phyloP scores from a whole-genome alignment of 2,888 invertebrate species.

The Lepidonotus clava region DNA sequence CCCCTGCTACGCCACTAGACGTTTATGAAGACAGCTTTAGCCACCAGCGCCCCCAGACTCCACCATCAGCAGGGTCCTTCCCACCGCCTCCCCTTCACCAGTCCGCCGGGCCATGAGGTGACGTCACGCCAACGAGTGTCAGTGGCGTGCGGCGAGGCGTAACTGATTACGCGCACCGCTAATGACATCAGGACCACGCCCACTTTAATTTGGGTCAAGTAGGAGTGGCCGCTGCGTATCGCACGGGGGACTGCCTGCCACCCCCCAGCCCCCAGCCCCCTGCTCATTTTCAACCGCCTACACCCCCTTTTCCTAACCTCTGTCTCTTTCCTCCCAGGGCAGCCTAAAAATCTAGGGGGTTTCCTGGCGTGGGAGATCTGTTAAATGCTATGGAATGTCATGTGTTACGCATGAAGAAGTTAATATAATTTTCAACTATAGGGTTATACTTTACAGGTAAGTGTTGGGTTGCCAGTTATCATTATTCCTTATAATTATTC shows the following conservation, averaged over 20 bases:
- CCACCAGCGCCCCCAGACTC: background rate
- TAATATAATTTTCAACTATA: too few species aligned
- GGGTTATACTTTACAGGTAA: too few species aligned
- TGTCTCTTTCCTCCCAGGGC: too few species aligned
- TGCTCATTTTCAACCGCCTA: too few species aligned
- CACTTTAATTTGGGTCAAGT: constrained; percentile 23
- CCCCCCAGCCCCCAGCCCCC: background rate
- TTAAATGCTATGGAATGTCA: too few species aligned
- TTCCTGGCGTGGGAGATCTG: too few species aligned
- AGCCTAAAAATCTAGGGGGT: too few species aligned
- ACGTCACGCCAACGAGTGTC: background rate
- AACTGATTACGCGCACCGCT: background rate
- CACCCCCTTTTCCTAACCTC: too few species aligned
- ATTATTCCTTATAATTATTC: too few species aligned
- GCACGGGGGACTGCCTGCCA: background rate
- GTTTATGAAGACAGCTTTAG: constrained; percentile 6
- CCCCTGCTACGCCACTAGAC: background rate
- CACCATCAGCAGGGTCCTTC: background rate
- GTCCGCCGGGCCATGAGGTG: background rate
- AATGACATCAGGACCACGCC: constrained; percentile 16
- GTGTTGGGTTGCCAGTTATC: too few species aligned
- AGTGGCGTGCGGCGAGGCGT: background rate
- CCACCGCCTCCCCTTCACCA: background rate
- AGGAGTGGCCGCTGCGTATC: background rate
- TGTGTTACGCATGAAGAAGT: too few species aligned